These are phyloP conservation scores for Drosophila simulans DNA, from an alignment of 1,140 invertebrate species.

Conservation along the genomic window DNA sequence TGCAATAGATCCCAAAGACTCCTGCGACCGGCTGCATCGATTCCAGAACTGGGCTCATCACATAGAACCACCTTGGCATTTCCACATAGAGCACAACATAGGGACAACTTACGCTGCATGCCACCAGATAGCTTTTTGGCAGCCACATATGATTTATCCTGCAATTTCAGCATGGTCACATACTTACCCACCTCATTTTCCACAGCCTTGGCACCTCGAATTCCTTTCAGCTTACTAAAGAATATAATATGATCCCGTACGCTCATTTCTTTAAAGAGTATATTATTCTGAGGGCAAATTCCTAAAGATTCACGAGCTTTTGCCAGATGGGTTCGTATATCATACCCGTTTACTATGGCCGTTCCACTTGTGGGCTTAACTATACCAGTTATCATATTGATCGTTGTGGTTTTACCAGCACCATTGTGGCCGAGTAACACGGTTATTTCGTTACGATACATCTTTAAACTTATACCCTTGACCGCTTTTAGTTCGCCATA, in stretches of 20 bases:
- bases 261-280: conserved; percentile 95
- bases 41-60: conserved; percentile 97
- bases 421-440: conserved; percentile 92
- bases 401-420: conserved; percentile 90
- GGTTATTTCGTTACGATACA: conserved; percentile 88
- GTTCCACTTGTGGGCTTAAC: conserved; percentile 88
- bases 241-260: conserved; percentile 95
- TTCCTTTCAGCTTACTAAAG: conserved; percentile 91
- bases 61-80: conserved; percentile 89
- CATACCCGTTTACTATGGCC: conserved; percentile 88
- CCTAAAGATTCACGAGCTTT: conserved; percentile 90
- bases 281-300: conserved; percentile 97
- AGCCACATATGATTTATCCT: conserved; percentile 86
- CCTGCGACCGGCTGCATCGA: conserved; percentile 96
- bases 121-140: conserved; percentile 91
- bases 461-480: conserved; percentile 88
- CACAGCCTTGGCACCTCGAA: conserved; percentile 85
- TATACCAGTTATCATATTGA: conserved; percentile 93
- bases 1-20: conserved; percentile 94
- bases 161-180: conserved; percentile 88
- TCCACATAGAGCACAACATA: conserved; percentile 91
- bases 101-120: conserved; percentile 92
- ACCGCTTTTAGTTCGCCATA: conserved; percentile 88
- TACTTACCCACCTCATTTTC: conserved; percentile 87
- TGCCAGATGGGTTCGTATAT: conserved; percentile 87